These are phyloP conservation scores for Calyptomena viridis DNA, from an alignment of 2,113 vertebrate genomes.

Conservation along the genomic window DNA sequence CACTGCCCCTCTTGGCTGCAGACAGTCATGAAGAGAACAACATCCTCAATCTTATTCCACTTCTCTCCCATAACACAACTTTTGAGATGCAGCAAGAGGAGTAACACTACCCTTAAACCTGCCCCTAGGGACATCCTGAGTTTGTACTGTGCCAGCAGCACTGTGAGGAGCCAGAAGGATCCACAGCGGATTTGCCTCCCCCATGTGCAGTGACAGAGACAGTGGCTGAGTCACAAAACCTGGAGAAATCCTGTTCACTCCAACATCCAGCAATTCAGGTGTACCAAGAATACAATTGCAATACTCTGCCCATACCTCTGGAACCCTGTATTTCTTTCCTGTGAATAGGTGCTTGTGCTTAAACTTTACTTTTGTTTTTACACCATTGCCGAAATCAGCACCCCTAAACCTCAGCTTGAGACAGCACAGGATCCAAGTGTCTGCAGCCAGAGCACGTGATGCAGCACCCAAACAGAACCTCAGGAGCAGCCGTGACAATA, in stretches of 20 bases:
- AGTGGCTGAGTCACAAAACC: not conserved
- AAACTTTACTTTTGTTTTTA: not conserved
- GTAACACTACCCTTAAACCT: not conserved
- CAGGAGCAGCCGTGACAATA: not conserved
- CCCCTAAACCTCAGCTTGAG: not conserved
- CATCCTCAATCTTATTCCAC: rapidly evolving
- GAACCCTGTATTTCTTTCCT: not conserved
- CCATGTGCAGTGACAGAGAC: not conserved
- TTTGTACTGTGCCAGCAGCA: not conserved
- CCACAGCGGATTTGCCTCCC: too few relatives aligned
- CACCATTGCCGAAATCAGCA: not conserved
- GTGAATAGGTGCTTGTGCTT: not conserved
- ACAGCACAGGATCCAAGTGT: not conserved
- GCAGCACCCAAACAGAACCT: not conserved
- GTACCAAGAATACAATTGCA: not conserved
- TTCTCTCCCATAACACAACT: not conserved
- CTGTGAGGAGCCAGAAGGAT: rapidly evolving
- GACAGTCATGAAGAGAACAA: not conserved
- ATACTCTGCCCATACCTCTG: not conserved
- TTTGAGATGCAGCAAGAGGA: not conserved
- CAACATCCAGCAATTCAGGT: not conserved
- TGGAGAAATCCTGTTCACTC: not conserved
- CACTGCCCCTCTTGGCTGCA: not conserved
- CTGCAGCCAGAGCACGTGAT: not conserved
- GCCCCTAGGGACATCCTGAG: too few relatives aligned